These are phyloP conservation scores for Aptenodytes forsteri DNA, from an alignment of 2,113 vertebrate genomes.

Conservation along the genomic window DNA sequence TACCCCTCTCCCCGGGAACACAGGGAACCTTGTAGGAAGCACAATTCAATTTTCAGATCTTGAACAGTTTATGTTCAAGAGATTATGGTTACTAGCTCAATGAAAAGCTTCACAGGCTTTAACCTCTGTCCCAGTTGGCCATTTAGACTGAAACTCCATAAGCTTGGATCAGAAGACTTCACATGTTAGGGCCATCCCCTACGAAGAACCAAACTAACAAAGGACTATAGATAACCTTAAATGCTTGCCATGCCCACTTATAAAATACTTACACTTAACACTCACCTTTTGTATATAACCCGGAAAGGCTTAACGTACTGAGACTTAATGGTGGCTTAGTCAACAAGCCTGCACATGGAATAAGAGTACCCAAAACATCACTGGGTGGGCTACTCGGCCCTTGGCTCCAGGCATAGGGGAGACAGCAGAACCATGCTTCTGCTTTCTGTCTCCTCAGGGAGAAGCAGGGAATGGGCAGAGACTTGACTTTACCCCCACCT, in stretches of 20 bases:
- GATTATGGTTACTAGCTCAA: not conserved
- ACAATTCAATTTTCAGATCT: not conserved
- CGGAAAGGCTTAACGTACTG: not conserved
- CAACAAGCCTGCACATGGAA: not conserved
- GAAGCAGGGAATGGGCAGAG: not conserved
- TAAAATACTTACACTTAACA: too few relatives aligned
- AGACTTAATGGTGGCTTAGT: not conserved
- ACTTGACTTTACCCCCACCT: not conserved
- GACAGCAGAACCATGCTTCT: not conserved
- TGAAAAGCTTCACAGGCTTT: not conserved
- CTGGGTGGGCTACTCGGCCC: not conserved
- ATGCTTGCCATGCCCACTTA: not conserved
- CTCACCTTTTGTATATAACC: not conserved
- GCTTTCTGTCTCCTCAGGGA: not conserved
- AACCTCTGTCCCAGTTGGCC: not conserved
- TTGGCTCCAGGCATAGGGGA: not conserved
- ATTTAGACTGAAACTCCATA: not conserved
- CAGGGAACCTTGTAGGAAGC: not conserved
- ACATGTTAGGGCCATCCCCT: not conserved
- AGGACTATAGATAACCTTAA: not conserved
- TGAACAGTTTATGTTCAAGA: not conserved
- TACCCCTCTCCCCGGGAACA: not conserved
- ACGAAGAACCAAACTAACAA: not conserved
- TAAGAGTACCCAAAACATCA: not conserved
- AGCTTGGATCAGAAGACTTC: not conserved